Evolutionary conservation across 2,888 invertebrate species (phyloP).

Genomic region (Ophraella communa): DNA sequence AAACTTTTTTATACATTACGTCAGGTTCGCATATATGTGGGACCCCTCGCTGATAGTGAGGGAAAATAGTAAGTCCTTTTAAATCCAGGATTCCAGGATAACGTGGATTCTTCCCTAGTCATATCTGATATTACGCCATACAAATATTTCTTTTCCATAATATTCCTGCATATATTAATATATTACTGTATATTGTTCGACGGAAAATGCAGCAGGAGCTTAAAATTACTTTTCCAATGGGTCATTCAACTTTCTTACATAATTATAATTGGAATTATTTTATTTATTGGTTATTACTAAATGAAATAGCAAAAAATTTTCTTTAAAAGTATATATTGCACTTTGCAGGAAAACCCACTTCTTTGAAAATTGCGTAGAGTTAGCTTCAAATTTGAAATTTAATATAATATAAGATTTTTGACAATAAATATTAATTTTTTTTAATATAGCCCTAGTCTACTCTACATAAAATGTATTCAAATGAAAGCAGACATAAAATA

Average conservation of each 20-base stretch:
- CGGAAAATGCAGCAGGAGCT: constrained; percentile 25
- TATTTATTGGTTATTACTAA: too few relatives aligned
- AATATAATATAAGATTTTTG: too few relatives aligned
- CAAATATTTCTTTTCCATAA: constrained; percentile 51
- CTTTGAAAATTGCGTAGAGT: too few relatives aligned
- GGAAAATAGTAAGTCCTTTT: constrained; percentile 44
- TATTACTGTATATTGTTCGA: constrained; percentile 43
- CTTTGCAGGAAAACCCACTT: too few relatives aligned
- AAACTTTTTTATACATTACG: constrained; percentile 31
- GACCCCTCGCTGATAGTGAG: constrained; percentile 43
- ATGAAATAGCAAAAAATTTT: too few relatives aligned
- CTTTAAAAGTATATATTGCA: too few relatives aligned
- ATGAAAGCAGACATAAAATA: too few relatives aligned
- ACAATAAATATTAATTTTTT: too few relatives aligned
- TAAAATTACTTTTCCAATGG: background rate
- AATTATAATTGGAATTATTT: background rate
- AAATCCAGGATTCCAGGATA: constrained; percentile 48
- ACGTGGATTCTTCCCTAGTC: constrained; percentile 52
- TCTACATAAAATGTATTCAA: too few relatives aligned
- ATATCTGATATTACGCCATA: constrained; percentile 49
- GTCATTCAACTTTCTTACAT: background rate
- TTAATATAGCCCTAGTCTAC: too few relatives aligned
- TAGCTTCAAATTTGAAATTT: too few relatives aligned
- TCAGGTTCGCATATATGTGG: constrained; percentile 41
- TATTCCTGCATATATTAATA: constrained; percentile 55